Evolutionary conservation across 2,113 vertebrate species (phyloP).

Genomic region (Petaurus breviceps): DNA sequence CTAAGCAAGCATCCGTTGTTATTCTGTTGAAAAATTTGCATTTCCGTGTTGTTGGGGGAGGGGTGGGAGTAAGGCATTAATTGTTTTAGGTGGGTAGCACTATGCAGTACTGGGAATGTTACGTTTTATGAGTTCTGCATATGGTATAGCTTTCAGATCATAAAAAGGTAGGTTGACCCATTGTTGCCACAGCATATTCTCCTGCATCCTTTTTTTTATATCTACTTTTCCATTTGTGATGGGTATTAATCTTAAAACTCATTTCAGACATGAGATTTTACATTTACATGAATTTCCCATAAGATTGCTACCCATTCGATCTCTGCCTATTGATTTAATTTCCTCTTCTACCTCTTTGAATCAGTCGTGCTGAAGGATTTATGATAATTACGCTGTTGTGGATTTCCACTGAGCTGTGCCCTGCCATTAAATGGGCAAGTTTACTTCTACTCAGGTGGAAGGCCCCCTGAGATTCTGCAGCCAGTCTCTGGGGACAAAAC

Average conservation of each 20-base stretch:
- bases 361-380: slow-evolving; percentile 73
- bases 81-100: not conserved
- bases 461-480: slow-evolving; percentile 7
- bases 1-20: slow-evolving; percentile 72
- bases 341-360: slow-evolving; percentile 67
- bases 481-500: not conserved
- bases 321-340: slow-evolving; percentile 77
- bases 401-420: slow-evolving; percentile 49
- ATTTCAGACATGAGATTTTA: slow-evolving; percentile 76
- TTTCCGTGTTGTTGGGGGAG: slow-evolving; percentile 39
- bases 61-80: not conserved
- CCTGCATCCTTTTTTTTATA: slow-evolving; percentile 37
- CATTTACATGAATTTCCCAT: slow-evolving; percentile 79
- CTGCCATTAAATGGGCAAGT: slow-evolving; percentile 40
- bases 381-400: slow-evolving; percentile 73
- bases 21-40: slow-evolving; percentile 74
- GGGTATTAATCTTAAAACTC: slow-evolving; percentile 77
- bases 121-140: slow-evolving; percentile 55
- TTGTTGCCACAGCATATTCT: slow-evolving; percentile 42
- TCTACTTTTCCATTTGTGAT: slow-evolving; percentile 70
- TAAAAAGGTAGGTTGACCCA: slow-evolving; percentile 48
- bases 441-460: slow-evolving; percentile 39
- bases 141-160: slow-evolving; percentile 51
- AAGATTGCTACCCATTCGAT: slow-evolving; percentile 77
- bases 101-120: not conserved